Percentiles rank a stretch among this genome's conserved stretches.
Conservation (phyloP, 2,797 vertebrate species). For the Pteronotus mesoamericanus region DNA sequence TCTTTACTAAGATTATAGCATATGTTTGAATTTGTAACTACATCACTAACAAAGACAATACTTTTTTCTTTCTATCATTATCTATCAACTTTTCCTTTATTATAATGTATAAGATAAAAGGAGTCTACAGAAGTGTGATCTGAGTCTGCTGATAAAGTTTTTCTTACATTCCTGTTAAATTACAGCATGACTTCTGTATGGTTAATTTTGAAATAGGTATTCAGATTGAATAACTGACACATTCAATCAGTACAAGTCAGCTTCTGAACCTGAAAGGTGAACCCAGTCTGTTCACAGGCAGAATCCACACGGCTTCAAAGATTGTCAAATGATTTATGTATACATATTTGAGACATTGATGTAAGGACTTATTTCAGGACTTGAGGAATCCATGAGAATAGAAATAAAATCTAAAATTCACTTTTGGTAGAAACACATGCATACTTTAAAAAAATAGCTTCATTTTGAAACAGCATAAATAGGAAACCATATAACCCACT, state of each 20-base stretch:
- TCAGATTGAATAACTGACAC: background rate
- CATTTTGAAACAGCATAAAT: constrained; percentile 26
- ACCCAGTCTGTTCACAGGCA: background rate
- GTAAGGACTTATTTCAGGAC: background rate
- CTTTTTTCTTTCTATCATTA: background rate
- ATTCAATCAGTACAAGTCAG: background rate
- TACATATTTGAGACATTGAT: background rate
- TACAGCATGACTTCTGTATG: background rate
- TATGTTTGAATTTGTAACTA: background rate
- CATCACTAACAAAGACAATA: background rate
- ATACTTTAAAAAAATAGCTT: background rate
- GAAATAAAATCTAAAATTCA: background rate
- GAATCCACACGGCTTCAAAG: background rate
- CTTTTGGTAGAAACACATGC: background rate
- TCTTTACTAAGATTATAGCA: background rate
- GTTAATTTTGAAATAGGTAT: background rate
- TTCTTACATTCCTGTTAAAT: background rate
- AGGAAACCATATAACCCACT: background rate
- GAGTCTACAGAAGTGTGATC: background rate
- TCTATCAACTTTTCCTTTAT: background rate
- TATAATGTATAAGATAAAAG: background rate
- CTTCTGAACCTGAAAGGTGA: background rate
- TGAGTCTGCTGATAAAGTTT: background rate
- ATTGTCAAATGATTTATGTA: background rate
- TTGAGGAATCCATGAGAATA: background rate